phyloP scores from a whole-genome alignment of 2,888 invertebrate species.

The Drosophila limbata region DNA sequence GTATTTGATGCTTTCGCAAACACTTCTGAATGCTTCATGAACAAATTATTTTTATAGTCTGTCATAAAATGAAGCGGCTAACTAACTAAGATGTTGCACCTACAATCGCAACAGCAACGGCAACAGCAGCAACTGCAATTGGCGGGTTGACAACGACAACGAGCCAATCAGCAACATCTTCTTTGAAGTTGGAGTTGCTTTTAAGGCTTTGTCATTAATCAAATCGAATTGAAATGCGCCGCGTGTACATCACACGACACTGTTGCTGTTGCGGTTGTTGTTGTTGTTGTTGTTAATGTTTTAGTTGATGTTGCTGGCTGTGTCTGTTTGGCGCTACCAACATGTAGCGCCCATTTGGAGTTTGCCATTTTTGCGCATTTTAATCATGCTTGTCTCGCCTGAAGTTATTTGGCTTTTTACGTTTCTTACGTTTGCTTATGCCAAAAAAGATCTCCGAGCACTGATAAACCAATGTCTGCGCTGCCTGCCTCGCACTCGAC shows the following conservation, averaged over 20 bases:
- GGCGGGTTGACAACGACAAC: conserved; percentile 41
- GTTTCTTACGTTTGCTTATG: conserved; percentile 62
- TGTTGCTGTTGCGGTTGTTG: conserved; percentile 45
- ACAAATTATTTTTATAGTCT: conserved; percentile 62
- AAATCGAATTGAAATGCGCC: conserved; percentile 81
- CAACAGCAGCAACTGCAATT: conserved; percentile 33
- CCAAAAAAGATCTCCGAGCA: conserved; percentile 68
- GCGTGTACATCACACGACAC: conserved; percentile 76
- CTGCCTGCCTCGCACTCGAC: conserved; percentile 28
- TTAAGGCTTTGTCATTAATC: conserved; percentile 80
- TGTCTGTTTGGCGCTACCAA: conserved; percentile 59
- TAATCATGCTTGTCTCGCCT: conserved; percentile 79
- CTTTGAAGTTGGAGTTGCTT: conserved; percentile 70
- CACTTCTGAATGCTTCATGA: conserved; percentile 55
- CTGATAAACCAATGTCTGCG: conserved; percentile 63
- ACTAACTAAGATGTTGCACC: conserved; percentile 55
- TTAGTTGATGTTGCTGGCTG: conserved; percentile 33
- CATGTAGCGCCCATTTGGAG: conserved; percentile 80
- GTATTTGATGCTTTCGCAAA: conserved; percentile 36
- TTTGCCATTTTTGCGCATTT: conserved; percentile 79
- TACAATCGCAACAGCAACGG: conserved; percentile 19
- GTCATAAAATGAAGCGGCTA: conserved; percentile 43
- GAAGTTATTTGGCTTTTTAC: conserved; percentile 75
- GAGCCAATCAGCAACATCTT: conserved; percentile 80
- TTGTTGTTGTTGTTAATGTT: conserved; percentile 40